Base-by-base conservation (phyloP, 2,797 vertebrate species). In the Coendou prehensilis region DNA sequence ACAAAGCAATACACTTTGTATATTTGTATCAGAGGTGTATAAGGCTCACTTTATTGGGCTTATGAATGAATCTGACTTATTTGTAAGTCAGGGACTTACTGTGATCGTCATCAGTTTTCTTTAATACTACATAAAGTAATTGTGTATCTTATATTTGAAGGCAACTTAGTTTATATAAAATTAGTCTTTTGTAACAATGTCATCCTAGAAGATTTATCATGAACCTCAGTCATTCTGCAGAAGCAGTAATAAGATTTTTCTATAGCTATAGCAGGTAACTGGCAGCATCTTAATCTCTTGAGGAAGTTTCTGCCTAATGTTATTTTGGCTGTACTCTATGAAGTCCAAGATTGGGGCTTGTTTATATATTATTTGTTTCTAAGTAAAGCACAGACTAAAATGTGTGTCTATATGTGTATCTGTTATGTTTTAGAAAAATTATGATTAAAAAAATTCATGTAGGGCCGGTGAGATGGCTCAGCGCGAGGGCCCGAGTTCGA, bases 231-330 rank as follows among this genome's bases (percentile, higher is more conserved):
- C 71, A 17, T 85, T 54, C 80, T 67, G 0, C 9, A 4, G n/a
- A 50, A n/a, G 11, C 67, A 20, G 61, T 30, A 13, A 37, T 81
- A 47, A 33, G 84, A 18, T 52, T 52, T 71, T 81, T 80, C 73
- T 89, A 56, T 50, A 22, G 33, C 33, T 57, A 3, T 17, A 47
- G 30, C 18, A 57, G 37, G 22, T 56, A 47, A 63, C 7, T n/a
- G 11, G 56, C 37, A 23, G 26, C 37, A 45, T 95, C 61, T 95
- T 57, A 30, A 33, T 88, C 79, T 22, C 28, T 78, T 54, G 52
- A 92, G 73, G 54, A 90, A 86, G 26, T 93, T 88, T 85, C 75
- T 90, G 37, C 63, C 87, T 75, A 13, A 73, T 54, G 22, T 63
- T 64, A 9, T 90, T 86, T 59, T 67, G 64, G 15, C 81, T 47